A percentile compares a stretch with the other conserved stretches of the same genome.
These are phyloP conservation scores for Anhinga rufa DNA, from an alignment of 2,113 vertebrate genomes.

Conservation along the genomic window DNA sequence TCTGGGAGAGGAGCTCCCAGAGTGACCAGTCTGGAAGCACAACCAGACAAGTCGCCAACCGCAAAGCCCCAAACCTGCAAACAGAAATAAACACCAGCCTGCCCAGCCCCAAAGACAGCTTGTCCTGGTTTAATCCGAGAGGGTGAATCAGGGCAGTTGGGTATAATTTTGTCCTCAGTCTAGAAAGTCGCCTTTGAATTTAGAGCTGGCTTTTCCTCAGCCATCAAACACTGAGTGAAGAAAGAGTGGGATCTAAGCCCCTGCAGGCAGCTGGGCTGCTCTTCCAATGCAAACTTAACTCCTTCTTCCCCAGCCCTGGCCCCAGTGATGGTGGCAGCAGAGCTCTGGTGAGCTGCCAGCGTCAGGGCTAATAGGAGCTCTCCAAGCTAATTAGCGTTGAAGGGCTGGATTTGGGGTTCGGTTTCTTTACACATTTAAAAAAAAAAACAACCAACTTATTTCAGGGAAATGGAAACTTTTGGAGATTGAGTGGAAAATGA, in stretches of 20 bases:
- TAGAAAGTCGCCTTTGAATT: background rate
- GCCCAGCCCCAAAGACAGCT: background rate
- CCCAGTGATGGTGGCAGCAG: background rate
- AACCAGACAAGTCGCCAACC: accelerated
- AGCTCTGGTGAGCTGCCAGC: background rate
- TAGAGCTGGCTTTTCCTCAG: background rate
- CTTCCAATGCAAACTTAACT: background rate
- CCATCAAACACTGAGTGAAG: background rate
- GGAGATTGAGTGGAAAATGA: background rate
- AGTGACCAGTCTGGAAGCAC: background rate
- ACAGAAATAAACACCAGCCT: background rate
- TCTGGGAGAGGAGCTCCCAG: background rate
- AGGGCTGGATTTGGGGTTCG: background rate
- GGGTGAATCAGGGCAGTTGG: background rate
- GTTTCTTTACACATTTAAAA: background rate
- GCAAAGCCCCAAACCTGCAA: background rate
- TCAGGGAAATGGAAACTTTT: background rate
- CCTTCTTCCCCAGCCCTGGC: background rate
- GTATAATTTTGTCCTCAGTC: background rate
- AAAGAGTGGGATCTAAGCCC: background rate
- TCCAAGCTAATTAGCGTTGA: background rate
- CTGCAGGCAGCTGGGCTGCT: background rate
- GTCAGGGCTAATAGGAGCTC: background rate
- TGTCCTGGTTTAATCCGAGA: background rate
- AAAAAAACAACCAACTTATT: background rate